Conservation (phyloP, 2,888 invertebrate genomes). For the Drosophila imparisetae region DNA sequence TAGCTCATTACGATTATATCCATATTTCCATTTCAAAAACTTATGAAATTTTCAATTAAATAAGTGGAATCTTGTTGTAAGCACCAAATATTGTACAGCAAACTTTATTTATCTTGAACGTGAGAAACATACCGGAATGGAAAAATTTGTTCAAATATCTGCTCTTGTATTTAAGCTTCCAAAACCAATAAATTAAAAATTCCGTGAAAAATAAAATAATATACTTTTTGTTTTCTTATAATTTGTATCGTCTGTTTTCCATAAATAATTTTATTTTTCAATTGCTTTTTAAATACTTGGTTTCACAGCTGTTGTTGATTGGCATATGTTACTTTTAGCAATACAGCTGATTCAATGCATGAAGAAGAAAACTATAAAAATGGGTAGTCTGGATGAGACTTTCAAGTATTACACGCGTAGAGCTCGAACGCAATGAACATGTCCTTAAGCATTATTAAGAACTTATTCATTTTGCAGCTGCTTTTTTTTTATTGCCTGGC, state of each 20-base stretch:
- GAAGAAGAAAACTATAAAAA: conserved; percentile 26
- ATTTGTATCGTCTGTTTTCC: background rate
- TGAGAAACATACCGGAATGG: background rate
- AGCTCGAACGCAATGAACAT: conserved; percentile 6
- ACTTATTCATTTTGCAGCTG: background rate
- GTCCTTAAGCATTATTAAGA: background rate
- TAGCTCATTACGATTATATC: conserved; percentile 48
- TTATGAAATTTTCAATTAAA: conserved; percentile 60
- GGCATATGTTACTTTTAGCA: too few species aligned
- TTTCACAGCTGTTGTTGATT: conserved; percentile 11
- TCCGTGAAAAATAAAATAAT: too few species aligned
- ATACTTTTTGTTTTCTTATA: background rate
- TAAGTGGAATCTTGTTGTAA: conserved; percentile 39
- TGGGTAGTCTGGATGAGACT: too few species aligned
- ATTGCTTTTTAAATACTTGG: too few species aligned
- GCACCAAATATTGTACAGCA: conserved; percentile 7
- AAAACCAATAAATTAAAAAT: background rate
- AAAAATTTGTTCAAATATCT: background rate
- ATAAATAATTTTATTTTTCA: background rate
- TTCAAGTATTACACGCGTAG: background rate
- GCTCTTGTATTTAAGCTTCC: background rate
- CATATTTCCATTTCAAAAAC: conserved; percentile 34
- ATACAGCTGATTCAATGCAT: background rate
- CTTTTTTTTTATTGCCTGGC: background rate
- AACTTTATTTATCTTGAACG: background rate